Conservation (phyloP, 2,888 invertebrate species). For the Drosophila mercatorum region DNA sequence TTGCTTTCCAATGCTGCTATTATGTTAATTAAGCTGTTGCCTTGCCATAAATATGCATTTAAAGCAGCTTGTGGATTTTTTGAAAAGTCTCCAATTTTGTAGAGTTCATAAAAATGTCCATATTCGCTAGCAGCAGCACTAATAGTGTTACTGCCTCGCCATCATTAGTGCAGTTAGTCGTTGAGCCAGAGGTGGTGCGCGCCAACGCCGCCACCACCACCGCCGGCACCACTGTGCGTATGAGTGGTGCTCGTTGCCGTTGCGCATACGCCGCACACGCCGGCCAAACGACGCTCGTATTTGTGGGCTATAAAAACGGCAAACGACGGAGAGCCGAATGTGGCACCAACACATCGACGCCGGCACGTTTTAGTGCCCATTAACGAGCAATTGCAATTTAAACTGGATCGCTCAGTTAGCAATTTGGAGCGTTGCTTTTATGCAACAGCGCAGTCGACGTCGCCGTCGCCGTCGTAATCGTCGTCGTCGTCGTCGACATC, state of each 20-base stretch:
- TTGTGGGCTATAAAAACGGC: conserved; percentile 51
- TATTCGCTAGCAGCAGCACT: conserved; percentile 29
- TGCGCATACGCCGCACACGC: conserved; percentile 74
- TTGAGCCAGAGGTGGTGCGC: background rate
- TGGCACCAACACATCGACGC: conserved; percentile 58
- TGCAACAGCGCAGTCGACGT: conserved; percentile 67
- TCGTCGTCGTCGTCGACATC: conserved; percentile 6
- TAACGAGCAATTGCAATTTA: conserved; percentile 84
- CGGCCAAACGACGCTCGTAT: conserved; percentile 55
- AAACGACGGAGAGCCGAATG: conserved; percentile 29
- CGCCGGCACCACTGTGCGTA: conserved; percentile 66
- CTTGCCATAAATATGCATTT: conserved; percentile 3
- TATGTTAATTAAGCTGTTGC: conserved; percentile 20
- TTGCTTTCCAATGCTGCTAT: background rate
- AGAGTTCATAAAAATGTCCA: conserved; percentile 53
- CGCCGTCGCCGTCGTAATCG: conserved; percentile 22
- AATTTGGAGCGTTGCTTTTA: conserved; percentile 82
- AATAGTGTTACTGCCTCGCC: conserved; percentile 42
- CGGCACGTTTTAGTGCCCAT: conserved; percentile 83
- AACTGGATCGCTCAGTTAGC: conserved; percentile 83
- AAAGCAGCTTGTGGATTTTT: conserved; percentile 8
- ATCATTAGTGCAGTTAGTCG: conserved; percentile 39
- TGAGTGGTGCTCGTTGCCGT: conserved; percentile 56
- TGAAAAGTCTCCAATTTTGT: conserved; percentile 53
- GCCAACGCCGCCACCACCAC: conserved; percentile 3